Conservation (phyloP, 2,888 invertebrate genomes). For the Exocentrus adspersus region DNA sequence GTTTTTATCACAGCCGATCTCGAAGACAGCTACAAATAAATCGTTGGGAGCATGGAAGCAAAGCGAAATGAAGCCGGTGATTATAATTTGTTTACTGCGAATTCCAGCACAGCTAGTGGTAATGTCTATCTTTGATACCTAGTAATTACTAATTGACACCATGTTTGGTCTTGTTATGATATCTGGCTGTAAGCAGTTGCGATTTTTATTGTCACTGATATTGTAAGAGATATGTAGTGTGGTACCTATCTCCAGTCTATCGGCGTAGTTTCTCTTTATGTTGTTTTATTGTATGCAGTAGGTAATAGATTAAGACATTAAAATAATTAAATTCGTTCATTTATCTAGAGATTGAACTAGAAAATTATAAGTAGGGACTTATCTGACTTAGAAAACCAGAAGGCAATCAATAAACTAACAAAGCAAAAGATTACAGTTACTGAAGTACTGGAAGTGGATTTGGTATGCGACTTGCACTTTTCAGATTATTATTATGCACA, state of each 20-base stretch:
- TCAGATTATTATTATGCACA: too few species aligned
- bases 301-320: neutral
- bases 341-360: neutral
- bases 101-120: neutral
- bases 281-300: neutral
- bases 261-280: neutral
- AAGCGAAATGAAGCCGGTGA: neutral
- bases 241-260: neutral
- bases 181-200: neutral
- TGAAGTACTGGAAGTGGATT: too few species aligned
- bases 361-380: too few species aligned
- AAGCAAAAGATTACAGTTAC: too few species aligned
- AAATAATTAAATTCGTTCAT: neutral
- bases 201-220: neutral
- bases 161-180: neutral
- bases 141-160: neutral
- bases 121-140: too few species aligned
- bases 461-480: too few species aligned
- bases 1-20: neutral
- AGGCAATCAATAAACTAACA: too few species aligned
- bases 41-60: neutral
- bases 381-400: too few species aligned
- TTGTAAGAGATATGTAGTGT: neutral
- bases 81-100: neutral
- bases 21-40: neutral